Evolutionary conservation across 2,797 vertebrate genomes (phyloP).

Genomic region (Sorex maritimensis): DNA sequence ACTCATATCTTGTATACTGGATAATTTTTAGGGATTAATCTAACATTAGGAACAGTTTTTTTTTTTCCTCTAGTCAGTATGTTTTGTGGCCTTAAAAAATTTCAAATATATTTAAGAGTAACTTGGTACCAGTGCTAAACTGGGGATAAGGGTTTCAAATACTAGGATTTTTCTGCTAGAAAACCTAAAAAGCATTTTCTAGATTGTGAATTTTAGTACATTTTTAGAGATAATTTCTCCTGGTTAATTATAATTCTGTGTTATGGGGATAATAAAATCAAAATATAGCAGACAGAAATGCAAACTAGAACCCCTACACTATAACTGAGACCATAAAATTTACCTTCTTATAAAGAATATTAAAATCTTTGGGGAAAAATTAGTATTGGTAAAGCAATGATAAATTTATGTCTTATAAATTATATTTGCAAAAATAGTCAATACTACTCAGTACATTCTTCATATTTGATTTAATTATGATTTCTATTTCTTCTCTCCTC

Average conservation of each 20-base stretch:
- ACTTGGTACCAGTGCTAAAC: neutral
- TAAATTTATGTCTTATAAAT: neutral
- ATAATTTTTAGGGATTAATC: neutral
- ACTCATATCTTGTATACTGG: neutral
- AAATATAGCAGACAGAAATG: slow-evolving; percentile 36
- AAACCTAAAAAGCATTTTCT: neutral
- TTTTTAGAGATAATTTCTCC: slow-evolving; percentile 14
- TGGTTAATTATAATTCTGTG: neutral
- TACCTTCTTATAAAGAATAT: neutral
- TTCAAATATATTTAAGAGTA: neutral
- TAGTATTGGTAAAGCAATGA: neutral
- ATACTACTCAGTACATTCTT: neutral
- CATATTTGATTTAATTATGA: slow-evolving; percentile 47
- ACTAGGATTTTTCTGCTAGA: neutral
- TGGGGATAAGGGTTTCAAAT: neutral
- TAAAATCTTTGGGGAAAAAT: neutral
- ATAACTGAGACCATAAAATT: neutral
- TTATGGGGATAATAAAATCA: neutral
- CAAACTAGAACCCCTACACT: neutral
- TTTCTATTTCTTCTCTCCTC: neutral
- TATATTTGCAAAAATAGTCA: slow-evolving; percentile 6
- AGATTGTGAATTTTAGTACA: neutral
- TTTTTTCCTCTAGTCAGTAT: neutral
- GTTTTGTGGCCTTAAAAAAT: neutral
- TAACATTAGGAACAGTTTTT: neutral